phyloP scores from a whole-genome alignment of 2,113 vertebrate species.

The Trinectes maculatus region DNA sequence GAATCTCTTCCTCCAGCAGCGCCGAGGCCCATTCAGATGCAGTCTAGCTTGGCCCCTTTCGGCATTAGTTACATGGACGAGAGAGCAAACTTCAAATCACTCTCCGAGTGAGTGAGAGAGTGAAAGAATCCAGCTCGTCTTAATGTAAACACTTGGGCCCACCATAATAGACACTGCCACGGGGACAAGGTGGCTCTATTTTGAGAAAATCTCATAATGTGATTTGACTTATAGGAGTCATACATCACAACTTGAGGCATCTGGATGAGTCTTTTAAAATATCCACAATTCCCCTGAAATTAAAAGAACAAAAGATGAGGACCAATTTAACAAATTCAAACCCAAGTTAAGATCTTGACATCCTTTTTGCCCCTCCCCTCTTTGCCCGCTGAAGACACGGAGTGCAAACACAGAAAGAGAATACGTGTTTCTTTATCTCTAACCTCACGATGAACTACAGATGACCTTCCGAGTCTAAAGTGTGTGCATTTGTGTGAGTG shows the following conservation, averaged over 20 bases:
- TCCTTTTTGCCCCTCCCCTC: conserved; percentile 15
- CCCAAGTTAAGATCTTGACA: not conserved
- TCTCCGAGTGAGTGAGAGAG: conserved; percentile 35
- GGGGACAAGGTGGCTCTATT: conserved; percentile 3
- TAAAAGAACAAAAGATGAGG: not conserved
- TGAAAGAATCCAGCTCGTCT: conserved; percentile 68
- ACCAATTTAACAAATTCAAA: not conserved
- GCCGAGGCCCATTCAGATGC: conserved; percentile 65
- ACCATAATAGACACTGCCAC: conserved; percentile 48
- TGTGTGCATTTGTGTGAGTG: conserved; percentile 40
- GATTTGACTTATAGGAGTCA: conserved; percentile 49
- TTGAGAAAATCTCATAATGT: conserved; percentile 21
- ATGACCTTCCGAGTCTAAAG: conserved; percentile 76
- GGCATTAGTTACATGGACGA: conserved; percentile 71
- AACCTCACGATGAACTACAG: conserved; percentile 79
- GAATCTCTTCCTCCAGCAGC: conserved; percentile 75
- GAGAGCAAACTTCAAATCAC: conserved; percentile 63
- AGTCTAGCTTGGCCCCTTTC: conserved; percentile 65
- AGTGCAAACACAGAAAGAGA: conserved; percentile 46
- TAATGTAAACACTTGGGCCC: conserved; percentile 66
- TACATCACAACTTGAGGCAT: conserved; percentile 16
- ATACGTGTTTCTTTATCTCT: conserved; percentile 70
- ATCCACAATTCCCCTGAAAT: not conserved
- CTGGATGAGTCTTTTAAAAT: not conserved
- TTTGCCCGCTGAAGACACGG: conserved; percentile 41